These are phyloP conservation scores for Athetis lepigone DNA, from an alignment of 2,888 invertebrate genomes.

Conservation along the genomic window DNA sequence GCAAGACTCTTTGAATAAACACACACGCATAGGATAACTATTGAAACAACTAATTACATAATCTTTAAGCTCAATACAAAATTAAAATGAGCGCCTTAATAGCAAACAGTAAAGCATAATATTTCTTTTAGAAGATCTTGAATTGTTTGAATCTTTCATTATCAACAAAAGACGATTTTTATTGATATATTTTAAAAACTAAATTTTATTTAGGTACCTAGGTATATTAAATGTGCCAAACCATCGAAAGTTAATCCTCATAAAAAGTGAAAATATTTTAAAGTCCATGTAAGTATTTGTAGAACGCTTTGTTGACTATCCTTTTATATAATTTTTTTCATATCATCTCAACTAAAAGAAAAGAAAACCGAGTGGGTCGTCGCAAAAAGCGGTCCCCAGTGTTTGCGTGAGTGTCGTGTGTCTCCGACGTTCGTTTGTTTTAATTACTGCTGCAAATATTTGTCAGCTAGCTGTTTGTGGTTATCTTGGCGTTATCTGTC, in stretches of 20 bases:
- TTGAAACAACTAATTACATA: constrained; percentile 38
- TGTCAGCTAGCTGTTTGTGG: constrained; percentile 83
- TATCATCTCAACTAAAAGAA: constrained; percentile 60
- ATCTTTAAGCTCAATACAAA: constrained; percentile 27
- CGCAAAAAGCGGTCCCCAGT: constrained; percentile 76
- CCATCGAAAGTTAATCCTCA: not conserved
- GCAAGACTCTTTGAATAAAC: constrained; percentile 33
- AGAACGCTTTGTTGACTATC: constrained; percentile 47
- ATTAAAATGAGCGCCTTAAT: constrained; percentile 23
- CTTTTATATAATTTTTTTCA: constrained; percentile 54
- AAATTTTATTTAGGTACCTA: no score
- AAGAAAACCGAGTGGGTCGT: constrained; percentile 67
- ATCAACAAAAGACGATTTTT: not conserved
- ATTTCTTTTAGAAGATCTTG: not conserved
- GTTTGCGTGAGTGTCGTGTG: constrained; percentile 76
- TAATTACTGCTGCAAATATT: constrained; percentile 88
- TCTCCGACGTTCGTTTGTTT: constrained; percentile 79
- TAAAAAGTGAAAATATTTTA: constrained; percentile 11
- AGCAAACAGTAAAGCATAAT: not conserved
- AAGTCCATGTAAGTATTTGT: constrained; percentile 35
- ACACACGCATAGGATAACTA: constrained; percentile 32
- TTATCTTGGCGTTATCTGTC: constrained; percentile 89
- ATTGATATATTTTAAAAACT: not conserved
- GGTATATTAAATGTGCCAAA: constrained; percentile 4
- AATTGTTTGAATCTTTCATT: not conserved